Conservation (phyloP, 2,797 vertebrate genomes). For the Ceryle rudis region DNA sequence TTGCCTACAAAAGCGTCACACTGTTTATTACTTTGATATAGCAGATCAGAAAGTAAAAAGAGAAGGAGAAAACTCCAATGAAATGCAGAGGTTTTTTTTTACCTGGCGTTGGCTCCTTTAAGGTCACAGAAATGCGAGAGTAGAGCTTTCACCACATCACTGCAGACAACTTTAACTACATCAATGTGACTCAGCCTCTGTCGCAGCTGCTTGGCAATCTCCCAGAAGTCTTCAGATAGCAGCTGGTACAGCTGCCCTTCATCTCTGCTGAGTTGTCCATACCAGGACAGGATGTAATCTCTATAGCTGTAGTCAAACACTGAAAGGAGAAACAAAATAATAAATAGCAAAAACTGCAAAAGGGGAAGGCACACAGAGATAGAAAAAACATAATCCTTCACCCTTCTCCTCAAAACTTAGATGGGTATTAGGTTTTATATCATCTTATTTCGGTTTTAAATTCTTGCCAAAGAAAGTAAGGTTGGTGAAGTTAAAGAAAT, state of each 20-base stretch:
- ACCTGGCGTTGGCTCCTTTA: slow-evolving; percentile 94
- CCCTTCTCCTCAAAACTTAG: neutral
- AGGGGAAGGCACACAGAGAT: neutral
- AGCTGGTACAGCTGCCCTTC: slow-evolving; percentile 93
- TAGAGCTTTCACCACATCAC: slow-evolving; percentile 89
- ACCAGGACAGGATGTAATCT: slow-evolving; percentile 97
- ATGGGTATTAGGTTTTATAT: neutral
- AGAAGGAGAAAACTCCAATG: neutral
- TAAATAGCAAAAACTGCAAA: neutral
- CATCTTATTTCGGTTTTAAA: neutral
- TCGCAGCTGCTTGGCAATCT: slow-evolving; percentile 89
- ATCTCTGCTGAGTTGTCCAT: slow-evolving; percentile 89
- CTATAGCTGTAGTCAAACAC: slow-evolving; percentile 97
- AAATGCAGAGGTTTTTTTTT: slow-evolving; percentile 22
- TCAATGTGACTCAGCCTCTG: slow-evolving; percentile 89
- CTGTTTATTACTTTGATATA: neutral
- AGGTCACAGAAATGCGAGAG: slow-evolving; percentile 96
- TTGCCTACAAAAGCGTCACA: neutral
- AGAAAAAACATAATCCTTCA: neutral
- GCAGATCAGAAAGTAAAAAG: neutral
- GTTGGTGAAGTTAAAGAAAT: neutral
- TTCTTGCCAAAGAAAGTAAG: neutral
- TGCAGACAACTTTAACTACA: slow-evolving; percentile 92
- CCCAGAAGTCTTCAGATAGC: slow-evolving; percentile 97
- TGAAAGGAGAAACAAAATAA: slow-evolving; percentile 71